Base-by-base conservation (phyloP, 2,113 vertebrate species). In the Oxyura jamaicensis region DNA sequence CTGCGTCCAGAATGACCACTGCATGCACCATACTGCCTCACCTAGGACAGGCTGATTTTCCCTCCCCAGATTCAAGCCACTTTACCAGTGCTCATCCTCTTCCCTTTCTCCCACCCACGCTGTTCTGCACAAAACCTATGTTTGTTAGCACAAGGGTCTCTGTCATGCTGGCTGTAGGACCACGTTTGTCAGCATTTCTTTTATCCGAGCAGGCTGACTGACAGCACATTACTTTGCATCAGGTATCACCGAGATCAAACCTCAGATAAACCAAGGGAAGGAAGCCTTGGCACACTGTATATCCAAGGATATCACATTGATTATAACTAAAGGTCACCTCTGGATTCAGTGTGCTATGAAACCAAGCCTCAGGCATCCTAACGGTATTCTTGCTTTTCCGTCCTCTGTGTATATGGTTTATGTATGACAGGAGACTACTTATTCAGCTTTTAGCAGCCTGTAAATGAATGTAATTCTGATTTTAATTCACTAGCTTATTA, bases 321-420 rank as follows among this genome's bases (percentile, higher is more conserved):
- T 44, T 16, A 59, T 53, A 95, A 81, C 35, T 95, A 94, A 95
- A 94, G 59, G 79, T 53, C 88, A 77, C 56, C 72, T 60, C 52
- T 1, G 3, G 48, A 44, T 41, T 79, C 74, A 75, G 41, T 28
- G 42, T 36, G 65, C 91, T 72, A 31, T 46, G 73, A 86, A 58
- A 80, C n/a, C 77, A 76, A 93, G 81, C 46, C 44, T 73, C 76
- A 67, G 65, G 66, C 48, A 77, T 26, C 4, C 26, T n/a, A 39
- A 31, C 55, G 56, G 41, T 60, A 29, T 25, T 75, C 42, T 58
- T 79, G 69, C 72, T 91, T 48, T 91, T 76, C 65, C 68, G 62
- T 85, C 44, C 89, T 42, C 53, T 82, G 42, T 10, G 11, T 33
- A 31, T 6, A 50, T 8, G 53, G 83, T 33, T 78, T 33, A 71